phyloP scores from a whole-genome alignment of 2,888 invertebrate species.

The Penaeus monodon region DNA sequence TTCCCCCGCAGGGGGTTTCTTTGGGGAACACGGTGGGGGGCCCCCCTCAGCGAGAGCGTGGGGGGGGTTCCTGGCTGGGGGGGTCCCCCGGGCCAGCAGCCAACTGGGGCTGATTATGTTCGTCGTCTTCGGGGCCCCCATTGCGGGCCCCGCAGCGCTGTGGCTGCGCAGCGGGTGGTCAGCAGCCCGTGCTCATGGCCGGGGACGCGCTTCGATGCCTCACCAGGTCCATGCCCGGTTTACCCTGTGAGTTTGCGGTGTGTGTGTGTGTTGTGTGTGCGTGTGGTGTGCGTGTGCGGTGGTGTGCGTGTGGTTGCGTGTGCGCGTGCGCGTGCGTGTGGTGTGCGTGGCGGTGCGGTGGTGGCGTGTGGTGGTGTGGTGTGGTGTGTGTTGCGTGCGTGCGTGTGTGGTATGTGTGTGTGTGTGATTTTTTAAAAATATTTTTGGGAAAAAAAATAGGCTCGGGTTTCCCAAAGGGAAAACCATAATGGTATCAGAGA shows the following conservation, averaged over 20 bases:
- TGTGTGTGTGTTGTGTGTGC: too few relatives aligned
- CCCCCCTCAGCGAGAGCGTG: slow-evolving; percentile 42
- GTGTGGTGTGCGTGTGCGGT: too few relatives aligned
- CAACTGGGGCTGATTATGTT: slow-evolving; percentile 54
- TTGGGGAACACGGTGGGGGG: slow-evolving; percentile 39
- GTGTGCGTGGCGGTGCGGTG: too few relatives aligned
- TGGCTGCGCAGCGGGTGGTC: slow-evolving; percentile 51
- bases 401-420: too few relatives aligned
- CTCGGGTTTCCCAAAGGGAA: too few relatives aligned
- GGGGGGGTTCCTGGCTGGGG: slow-evolving; percentile 36
- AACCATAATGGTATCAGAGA: too few relatives aligned
- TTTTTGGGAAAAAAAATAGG: too few relatives aligned
- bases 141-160: slow-evolving; percentile 46
- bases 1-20: neutral
- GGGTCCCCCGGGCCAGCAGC: slow-evolving; percentile 47
- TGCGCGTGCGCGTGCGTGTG: too few relatives aligned
- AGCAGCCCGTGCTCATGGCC: slow-evolving; percentile 66
- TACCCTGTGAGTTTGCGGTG: slow-evolving; percentile 66
- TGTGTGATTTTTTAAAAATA: too few relatives aligned
- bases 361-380: too few relatives aligned
- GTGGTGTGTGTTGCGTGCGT: too few relatives aligned
- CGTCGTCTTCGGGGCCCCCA: slow-evolving; percentile 42
- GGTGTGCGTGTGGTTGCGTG: too few relatives aligned
- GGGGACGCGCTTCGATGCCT: slow-evolving; percentile 68
- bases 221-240: slow-evolving; percentile 66